Conservation (phyloP, 1,140 invertebrate species). For the Lordiphosa mommai region DNA sequence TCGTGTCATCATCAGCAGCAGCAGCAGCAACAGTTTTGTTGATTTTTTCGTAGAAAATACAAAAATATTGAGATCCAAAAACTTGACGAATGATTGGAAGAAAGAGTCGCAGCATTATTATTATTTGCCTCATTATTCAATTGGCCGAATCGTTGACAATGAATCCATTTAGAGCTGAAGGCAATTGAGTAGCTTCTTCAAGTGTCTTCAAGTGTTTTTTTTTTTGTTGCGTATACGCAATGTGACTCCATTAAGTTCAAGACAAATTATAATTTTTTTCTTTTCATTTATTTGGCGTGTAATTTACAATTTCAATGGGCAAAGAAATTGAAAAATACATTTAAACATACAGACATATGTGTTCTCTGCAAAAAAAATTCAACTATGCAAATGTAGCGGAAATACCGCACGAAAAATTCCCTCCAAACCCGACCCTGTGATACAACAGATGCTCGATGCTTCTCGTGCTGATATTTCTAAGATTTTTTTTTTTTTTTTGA, state of each 20-base stretch:
- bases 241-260: slow-evolving; percentile 13
- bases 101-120: slow-evolving; percentile 27
- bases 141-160: slow-evolving; percentile 42
- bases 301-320: slow-evolving; percentile 15
- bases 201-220: neutral
- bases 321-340: slow-evolving; percentile 1
- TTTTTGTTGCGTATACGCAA: slow-evolving; percentile 52
- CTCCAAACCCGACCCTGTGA: neutral
- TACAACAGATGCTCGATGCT: neutral
- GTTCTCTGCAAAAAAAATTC: slow-evolving; percentile 9
- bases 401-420: slow-evolving; percentile 30
- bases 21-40: neutral
- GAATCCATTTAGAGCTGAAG: slow-evolving; percentile 48
- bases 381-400: slow-evolving; percentile 73
- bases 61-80: slow-evolving; percentile 8
- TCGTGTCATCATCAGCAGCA: slow-evolving; percentile 49
- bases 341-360: neutral
- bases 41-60: slow-evolving; percentile 6
- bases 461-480: too few relatives aligned
- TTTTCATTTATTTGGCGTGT: neutral
- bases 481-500: slow-evolving; percentile 7
- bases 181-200: slow-evolving; percentile 31
- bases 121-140: slow-evolving; percentile 68
- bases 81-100: slow-evolving; percentile 8
- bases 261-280: neutral